phyloP scores from a whole-genome alignment of 2,888 invertebrate species.

The Chelonus formosanus region DNA sequence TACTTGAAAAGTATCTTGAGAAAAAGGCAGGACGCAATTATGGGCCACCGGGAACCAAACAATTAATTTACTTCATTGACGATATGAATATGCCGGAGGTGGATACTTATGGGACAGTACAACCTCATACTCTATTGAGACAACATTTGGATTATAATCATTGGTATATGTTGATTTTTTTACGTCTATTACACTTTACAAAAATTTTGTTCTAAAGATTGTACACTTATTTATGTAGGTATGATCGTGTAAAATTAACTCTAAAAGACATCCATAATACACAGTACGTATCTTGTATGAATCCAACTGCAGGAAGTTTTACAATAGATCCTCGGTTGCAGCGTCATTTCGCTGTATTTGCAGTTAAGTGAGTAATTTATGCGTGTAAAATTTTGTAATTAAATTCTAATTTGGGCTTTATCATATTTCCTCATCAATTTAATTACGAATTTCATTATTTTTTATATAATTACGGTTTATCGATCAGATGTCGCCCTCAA shows the following conservation, averaged over 20 bases:
- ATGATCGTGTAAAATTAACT: slow-evolving; percentile 85
- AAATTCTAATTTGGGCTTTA: too few relatives aligned
- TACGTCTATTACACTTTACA: background rate
- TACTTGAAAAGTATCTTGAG: slow-evolving; percentile 90
- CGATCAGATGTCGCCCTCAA: too few relatives aligned
- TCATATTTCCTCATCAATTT: too few relatives aligned
- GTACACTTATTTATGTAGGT: slow-evolving; percentile 64
- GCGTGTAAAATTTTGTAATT: slow-evolving; percentile 8
- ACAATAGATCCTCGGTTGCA: slow-evolving; percentile 91
- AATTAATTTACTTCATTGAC: slow-evolving; percentile 92
- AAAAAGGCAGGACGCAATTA: slow-evolving; percentile 95
- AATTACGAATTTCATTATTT: too few relatives aligned
- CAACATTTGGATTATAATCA: slow-evolving; percentile 94
- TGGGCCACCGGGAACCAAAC: slow-evolving; percentile 92
- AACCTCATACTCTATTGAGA: slow-evolving; percentile 91
- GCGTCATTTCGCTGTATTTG: slow-evolving; percentile 86
- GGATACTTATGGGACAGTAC: slow-evolving; percentile 92
- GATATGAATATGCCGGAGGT: slow-evolving; percentile 98
- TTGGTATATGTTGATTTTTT: slow-evolving; percentile 70
- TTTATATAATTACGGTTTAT: too few relatives aligned
- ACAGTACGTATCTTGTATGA: slow-evolving; percentile 96
- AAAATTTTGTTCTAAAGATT: too few relatives aligned
- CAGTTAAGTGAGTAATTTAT: slow-evolving; percentile 72
- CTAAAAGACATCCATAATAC: slow-evolving; percentile 92
- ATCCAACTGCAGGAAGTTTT: slow-evolving; percentile 94